These are phyloP conservation scores for Ectropis crepuscularia DNA, from an alignment of 2,888 invertebrate species.

Conservation along the genomic window DNA sequence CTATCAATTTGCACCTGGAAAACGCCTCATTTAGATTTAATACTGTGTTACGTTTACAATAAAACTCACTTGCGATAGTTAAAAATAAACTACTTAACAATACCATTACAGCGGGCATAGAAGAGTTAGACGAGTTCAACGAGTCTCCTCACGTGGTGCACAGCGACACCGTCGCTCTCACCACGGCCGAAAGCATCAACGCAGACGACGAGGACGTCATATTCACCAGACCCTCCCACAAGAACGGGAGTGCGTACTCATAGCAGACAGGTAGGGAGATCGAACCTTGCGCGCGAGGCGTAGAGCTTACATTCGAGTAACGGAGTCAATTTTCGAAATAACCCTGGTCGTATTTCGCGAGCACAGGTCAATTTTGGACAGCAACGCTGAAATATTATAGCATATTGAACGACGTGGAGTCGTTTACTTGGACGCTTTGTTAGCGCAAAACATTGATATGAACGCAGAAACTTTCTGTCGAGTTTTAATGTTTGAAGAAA, in stretches of 20 bases:
- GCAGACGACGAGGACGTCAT: slow-evolving; percentile 81
- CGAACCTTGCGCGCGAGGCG: slow-evolving; percentile 10
- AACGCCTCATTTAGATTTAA: too few relatives aligned
- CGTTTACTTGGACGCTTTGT: background rate
- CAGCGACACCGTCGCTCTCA: slow-evolving; percentile 75
- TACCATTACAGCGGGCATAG: slow-evolving; percentile 82
- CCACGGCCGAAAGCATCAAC: slow-evolving; percentile 67
- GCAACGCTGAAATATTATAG: background rate
- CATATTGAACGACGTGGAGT: background rate
- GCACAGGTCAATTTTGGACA: background rate
- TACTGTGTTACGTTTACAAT: too few relatives aligned
- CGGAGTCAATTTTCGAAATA: slow-evolving; percentile 17
- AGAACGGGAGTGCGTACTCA: slow-evolving; percentile 70
- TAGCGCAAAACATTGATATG: background rate
- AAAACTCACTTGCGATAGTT: background rate
- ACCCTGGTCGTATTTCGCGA: background rate
- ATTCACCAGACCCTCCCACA: slow-evolving; percentile 67
- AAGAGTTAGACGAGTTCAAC: slow-evolving; percentile 95
- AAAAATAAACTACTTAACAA: background rate
- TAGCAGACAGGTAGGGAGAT: slow-evolving; percentile 56
- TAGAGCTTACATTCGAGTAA: slow-evolving; percentile 16
- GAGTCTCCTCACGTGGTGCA: slow-evolving; percentile 95
- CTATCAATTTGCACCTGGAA: too few relatives aligned
- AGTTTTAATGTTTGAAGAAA: too few relatives aligned
- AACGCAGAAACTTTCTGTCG: background rate